Percentiles rank a stretch among this genome's conserved stretches.
phyloP scores from a whole-genome alignment of 2,888 invertebrate species.

The Antheraea yamamai region DNA sequence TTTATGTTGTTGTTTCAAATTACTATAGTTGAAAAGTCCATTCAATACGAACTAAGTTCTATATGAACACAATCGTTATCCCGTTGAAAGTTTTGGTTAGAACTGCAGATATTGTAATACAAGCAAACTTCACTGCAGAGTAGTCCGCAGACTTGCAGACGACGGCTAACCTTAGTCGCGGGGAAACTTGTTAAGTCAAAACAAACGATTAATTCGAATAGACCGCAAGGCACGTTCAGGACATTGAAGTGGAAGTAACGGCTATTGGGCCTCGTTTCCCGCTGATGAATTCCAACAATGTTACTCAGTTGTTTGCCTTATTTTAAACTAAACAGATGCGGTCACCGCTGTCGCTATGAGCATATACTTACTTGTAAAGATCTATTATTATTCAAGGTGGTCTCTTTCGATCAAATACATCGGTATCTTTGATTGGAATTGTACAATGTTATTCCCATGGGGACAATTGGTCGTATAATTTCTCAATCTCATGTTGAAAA shows the following conservation, averaged over 20 bases:
- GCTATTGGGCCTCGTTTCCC: constrained; percentile 42
- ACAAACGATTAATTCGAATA: constrained; percentile 33
- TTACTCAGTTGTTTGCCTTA: constrained; percentile 22
- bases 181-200: constrained; percentile 19
- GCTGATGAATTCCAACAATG: constrained; percentile 29
- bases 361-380: neutral
- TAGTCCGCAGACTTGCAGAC: neutral
- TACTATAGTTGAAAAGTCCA: no score
- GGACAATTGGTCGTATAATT: neutral
- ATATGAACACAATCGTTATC: no score
- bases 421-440: neutral
- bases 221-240: constrained; percentile 41
- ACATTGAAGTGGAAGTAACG: constrained; percentile 42
- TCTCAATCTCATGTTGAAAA: neutral
- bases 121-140: neutral
- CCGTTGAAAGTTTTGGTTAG: no score
- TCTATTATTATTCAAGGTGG: constrained; percentile 8
- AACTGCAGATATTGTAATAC: neutral
- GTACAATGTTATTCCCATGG: neutral
- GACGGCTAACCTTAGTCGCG: constrained; percentile 9
- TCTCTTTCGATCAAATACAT: neutral
- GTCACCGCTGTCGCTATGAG: neutral
- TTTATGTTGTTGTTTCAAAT: no score
- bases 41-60: no score
- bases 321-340: constrained; percentile 17